Evolutionary conservation across 2,113 vertebrate genomes (phyloP).

Genomic region (Gopherus evgoodei): DNA sequence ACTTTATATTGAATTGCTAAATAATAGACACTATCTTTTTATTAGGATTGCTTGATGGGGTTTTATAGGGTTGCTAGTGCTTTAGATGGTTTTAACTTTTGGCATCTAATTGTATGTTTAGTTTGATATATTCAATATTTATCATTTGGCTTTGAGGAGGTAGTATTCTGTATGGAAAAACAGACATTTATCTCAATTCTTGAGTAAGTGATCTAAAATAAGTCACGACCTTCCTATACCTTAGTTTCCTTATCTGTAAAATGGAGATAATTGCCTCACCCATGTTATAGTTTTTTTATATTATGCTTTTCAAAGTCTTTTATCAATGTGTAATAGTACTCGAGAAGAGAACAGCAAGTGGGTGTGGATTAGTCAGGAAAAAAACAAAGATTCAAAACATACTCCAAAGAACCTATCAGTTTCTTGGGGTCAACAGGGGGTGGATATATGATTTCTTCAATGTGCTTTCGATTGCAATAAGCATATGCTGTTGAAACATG

Average conservation of each 20-base stretch:
- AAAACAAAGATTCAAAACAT: constrained; percentile 64
- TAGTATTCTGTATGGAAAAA: neutral
- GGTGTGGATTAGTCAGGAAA: neutral
- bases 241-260: neutral
- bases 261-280: neutral
- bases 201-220: neutral
- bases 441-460: constrained; percentile 93
- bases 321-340: neutral
- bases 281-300: neutral
- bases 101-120: neutral
- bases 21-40: neutral
- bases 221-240: neutral
- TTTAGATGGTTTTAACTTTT: neutral
- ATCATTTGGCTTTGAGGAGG: neutral
- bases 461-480: constrained; percentile 94
- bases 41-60: neutral
- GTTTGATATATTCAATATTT: neutral
- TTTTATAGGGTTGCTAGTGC: neutral
- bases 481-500: constrained; percentile 97
- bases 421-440: constrained; percentile 95
- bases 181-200: neutral
- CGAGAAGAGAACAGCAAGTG: neutral
- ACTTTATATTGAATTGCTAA: neutral
- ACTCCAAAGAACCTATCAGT: constrained; percentile 96
- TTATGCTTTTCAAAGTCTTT: neutral